Conservation (phyloP, 2,888 invertebrate species). For the Oeneis ivallda region DNA sequence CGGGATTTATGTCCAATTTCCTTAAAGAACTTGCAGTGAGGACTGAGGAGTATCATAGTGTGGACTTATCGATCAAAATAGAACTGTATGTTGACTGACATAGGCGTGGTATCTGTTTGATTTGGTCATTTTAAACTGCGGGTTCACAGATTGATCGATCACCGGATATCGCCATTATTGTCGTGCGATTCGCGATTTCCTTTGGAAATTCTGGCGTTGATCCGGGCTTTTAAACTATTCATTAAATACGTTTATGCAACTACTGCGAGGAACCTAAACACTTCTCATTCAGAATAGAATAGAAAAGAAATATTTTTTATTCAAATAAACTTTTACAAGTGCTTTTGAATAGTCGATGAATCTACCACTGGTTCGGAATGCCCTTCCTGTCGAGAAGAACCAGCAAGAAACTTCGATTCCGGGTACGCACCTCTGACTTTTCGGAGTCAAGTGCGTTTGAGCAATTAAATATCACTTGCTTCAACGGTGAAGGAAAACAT, state of each 20-base stretch:
- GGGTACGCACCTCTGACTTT: no score
- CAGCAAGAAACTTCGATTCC: no score
- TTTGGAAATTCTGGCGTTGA: slow-evolving; percentile 42
- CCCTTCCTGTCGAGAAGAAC: no score
- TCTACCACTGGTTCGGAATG: no score
- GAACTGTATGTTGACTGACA: not conserved
- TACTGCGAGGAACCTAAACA: not conserved
- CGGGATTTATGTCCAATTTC: slow-evolving; percentile 16
- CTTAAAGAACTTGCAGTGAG: slow-evolving; percentile 2
- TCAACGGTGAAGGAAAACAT: no score
- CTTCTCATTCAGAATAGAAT: no score
- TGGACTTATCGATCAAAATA: slow-evolving; percentile 1
- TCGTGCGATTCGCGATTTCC: slow-evolving; percentile 50
- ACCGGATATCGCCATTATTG: slow-evolving; percentile 61
- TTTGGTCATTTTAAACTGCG: slow-evolving; percentile 4
- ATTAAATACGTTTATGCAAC: not conserved
- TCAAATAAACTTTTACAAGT: no score
- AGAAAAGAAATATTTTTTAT: no score
- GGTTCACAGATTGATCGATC: slow-evolving; percentile 66
- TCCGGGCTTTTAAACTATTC: slow-evolving; percentile 5
- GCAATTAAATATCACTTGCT: no score
- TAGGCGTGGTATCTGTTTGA: not conserved
- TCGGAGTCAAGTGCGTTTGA: no score
- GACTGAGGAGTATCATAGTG: not conserved
- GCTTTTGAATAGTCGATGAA: no score